Conservation (phyloP, 1,140 invertebrate species). For the Wiebesia pumilae region DNA sequence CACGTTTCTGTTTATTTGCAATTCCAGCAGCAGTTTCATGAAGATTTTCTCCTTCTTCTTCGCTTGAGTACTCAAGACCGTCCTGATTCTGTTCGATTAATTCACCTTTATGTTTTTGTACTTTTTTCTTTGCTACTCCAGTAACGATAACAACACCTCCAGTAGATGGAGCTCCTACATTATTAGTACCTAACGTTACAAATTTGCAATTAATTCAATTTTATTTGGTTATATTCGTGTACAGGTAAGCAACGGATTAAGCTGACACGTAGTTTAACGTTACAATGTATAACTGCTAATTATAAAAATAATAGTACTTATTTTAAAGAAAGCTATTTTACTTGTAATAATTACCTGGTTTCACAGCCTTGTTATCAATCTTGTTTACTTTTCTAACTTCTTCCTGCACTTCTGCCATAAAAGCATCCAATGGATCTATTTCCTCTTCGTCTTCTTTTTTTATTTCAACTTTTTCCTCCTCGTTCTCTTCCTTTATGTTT, state of each 20-base stretch:
- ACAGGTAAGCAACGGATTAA: too few relatives aligned
- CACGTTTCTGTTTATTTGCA: constrained; percentile 91
- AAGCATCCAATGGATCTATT: constrained; percentile 96
- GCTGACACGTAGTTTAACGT: too few relatives aligned
- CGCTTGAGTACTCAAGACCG: constrained; percentile 97
- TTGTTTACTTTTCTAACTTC: constrained; percentile 95
- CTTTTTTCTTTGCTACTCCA: constrained; percentile 92
- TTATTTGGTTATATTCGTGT: too few relatives aligned
- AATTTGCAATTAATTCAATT: not conserved
- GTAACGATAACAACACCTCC: constrained; percentile 86
- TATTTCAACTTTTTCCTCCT: constrained; percentile 75
- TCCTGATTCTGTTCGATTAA: constrained; percentile 98
- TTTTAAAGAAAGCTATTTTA: not conserved
- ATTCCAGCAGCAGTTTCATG: constrained; percentile 93
- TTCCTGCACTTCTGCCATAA: constrained; percentile 91
- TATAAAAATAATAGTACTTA: too few relatives aligned
- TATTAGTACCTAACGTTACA: constrained; percentile 57
- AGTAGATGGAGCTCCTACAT: constrained; percentile 62
- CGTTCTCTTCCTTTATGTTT: constrained; percentile 77
- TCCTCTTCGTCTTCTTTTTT: constrained; percentile 80
- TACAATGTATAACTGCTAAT: too few relatives aligned
- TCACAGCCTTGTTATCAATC: constrained; percentile 77
- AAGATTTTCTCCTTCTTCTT: constrained; percentile 96
- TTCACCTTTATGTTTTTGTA: constrained; percentile 87
- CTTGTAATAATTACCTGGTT: constrained; percentile 50